Conservation (phyloP, 2,888 invertebrate species). For the Agrypnus murinus region DNA sequence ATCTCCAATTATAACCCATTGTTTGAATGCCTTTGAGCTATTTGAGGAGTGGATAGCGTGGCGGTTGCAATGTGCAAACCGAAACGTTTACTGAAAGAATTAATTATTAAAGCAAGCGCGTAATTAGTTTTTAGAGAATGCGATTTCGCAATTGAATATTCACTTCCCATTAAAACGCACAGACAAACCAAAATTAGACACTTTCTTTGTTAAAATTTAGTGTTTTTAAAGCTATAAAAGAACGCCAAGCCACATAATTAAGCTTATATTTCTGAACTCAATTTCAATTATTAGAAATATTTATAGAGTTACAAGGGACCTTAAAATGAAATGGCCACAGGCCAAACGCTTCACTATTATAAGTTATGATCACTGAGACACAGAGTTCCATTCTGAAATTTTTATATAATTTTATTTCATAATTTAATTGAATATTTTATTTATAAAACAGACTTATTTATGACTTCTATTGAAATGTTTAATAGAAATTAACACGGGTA, state of each 20-base stretch:
- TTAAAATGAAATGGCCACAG: conserved; percentile 27
- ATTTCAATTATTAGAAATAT: conserved; percentile 32
- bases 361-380: conserved; percentile 16
- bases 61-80: conserved; percentile 53
- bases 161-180: neutral
- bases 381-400: conserved; percentile 10
- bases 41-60: conserved; percentile 47
- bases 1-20: conserved; percentile 25
- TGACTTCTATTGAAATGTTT: too few relatives aligned
- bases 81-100: conserved; percentile 48
- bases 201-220: neutral
- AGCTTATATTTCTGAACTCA: conserved; percentile 7
- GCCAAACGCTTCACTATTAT: conserved; percentile 9
- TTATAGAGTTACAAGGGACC: conserved; percentile 26
- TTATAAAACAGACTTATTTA: too few relatives aligned
- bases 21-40: conserved; percentile 48
- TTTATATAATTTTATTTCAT: neutral
- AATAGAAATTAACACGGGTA: too few relatives aligned
- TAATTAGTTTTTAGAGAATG: conserved; percentile 51
- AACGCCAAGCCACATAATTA: conserved; percentile 3
- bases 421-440: too few relatives aligned
- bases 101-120: conserved; percentile 42
- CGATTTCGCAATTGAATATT: conserved; percentile 1
- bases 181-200: conserved; percentile 20
- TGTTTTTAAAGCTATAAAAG: neutral